These are phyloP conservation scores for Calosoma granatense DNA, from an alignment of 1,140 invertebrate species.

Conservation along the genomic window DNA sequence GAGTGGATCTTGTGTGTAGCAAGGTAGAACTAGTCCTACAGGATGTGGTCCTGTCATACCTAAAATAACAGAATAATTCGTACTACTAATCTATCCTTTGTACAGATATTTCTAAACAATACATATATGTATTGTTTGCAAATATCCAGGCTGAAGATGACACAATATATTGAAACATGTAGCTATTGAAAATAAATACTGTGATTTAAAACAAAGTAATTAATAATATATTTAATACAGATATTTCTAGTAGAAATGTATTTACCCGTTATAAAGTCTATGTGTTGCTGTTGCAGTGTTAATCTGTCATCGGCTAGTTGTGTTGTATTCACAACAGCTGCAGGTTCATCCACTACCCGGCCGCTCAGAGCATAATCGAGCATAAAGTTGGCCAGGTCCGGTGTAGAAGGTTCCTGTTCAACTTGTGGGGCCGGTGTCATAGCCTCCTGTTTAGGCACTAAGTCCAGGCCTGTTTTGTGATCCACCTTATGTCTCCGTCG, in stretches of 20 bases:
- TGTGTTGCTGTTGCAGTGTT: not conserved
- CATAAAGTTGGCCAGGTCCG: not conserved
- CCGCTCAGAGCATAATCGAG: not conserved
- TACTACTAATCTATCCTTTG: no score
- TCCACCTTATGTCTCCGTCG: conserved; percentile 42
- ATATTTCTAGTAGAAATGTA: not conserved
- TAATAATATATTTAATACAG: not conserved
- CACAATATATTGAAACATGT: no score
- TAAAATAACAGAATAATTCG: no score
- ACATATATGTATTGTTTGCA: no score
- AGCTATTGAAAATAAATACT: no score
- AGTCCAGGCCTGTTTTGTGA: conserved; percentile 38
- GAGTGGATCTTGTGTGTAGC: not conserved
- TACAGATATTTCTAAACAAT: no score
- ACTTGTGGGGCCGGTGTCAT: not conserved
- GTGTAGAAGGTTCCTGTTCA: not conserved
- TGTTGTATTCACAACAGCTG: not conserved
- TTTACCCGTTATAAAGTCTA: not conserved
- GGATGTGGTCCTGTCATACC: not conserved
- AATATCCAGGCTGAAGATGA: no score
- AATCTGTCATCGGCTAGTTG: not conserved
- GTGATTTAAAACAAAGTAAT: not conserved
- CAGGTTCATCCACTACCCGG: not conserved
- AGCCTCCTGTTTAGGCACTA: conserved; percentile 30
- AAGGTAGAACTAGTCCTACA: not conserved